These are phyloP conservation scores for Kradibia gibbosae DNA, from an alignment of 1,140 invertebrate species.

Conservation along the genomic window DNA sequence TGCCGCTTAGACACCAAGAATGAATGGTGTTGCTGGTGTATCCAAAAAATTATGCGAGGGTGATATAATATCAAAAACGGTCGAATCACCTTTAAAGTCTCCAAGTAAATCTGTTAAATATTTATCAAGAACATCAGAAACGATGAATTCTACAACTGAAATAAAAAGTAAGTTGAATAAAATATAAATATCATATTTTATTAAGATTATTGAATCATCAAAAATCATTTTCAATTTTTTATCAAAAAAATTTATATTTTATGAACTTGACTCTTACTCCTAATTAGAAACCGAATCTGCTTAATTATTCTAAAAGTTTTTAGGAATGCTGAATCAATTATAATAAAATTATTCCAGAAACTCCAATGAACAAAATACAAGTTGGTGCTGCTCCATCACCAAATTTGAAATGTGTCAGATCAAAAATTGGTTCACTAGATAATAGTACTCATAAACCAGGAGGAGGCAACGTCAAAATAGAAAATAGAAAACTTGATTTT, in stretches of 20 bases:
- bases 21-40: constrained; percentile 77
- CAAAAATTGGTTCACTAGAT: constrained; percentile 95
- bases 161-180: constrained; percentile 79
- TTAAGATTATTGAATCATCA: too few species aligned
- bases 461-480: constrained; percentile 93
- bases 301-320: too few species aligned
- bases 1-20: constrained; percentile 66
- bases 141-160: constrained; percentile 72
- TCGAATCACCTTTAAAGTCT: constrained; percentile 75
- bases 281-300: too few species aligned
- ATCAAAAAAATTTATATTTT: too few species aligned
- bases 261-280: too few species aligned
- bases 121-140: constrained; percentile 79
- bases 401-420: constrained; percentile 91
- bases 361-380: constrained; percentile 95
- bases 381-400: constrained; percentile 92
- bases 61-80: constrained; percentile 69
- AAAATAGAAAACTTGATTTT: constrained; percentile 89
- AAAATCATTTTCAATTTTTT: constrained; percentile 14
- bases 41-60: constrained; percentile 75
- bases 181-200: too few species aligned
- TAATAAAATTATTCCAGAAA: constrained; percentile 72
- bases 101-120: constrained; percentile 77
- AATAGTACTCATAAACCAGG: constrained; percentile 93
- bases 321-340: too few species aligned